Conservation (phyloP, 2,113 vertebrate genomes). For the Cryptomyrus ogoouensis region DNA sequence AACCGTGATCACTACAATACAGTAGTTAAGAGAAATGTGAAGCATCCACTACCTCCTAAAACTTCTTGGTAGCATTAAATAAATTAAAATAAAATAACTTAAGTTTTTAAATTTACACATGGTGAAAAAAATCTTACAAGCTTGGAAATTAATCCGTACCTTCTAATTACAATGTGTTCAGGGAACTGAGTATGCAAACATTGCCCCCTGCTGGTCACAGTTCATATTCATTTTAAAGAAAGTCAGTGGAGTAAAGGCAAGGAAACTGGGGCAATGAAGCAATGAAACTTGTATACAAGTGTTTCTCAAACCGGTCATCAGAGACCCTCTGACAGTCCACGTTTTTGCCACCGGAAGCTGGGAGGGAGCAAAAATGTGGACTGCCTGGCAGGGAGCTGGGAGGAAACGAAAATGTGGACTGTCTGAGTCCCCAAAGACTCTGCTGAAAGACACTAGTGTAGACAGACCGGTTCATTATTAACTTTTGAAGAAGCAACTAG, state of each 20-base stretch:
- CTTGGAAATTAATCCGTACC: conserved; percentile 50
- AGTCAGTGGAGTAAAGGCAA: not conserved
- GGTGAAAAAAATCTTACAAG: conserved; percentile 23
- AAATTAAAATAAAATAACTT: conserved; percentile 58
- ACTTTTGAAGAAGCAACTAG: not conserved
- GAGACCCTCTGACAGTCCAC: not conserved
- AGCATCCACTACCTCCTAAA: not conserved
- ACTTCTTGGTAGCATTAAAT: conserved; percentile 39
- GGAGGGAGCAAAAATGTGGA: not conserved
- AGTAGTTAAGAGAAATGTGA: not conserved
- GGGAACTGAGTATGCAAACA: conserved; percentile 23
- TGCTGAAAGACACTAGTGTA: not conserved
- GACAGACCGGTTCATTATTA: not conserved
- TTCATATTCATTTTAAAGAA: conserved; percentile 12
- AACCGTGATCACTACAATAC: not conserved
- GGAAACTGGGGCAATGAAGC: not conserved
- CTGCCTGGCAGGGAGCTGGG: not conserved
- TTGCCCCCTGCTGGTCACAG: conserved; percentile 48
- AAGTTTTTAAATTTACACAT: conserved; percentile 57
- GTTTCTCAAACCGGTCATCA: not conserved
- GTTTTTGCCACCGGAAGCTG: not conserved
- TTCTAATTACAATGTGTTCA: conserved; percentile 29
- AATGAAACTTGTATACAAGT: not conserved
- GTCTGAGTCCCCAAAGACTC: not conserved
- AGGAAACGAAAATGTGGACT: not conserved